Percentiles rank a stretch among this genome's conserved stretches.
Conservation (phyloP, 92 coral and sea anemone species). For the Zoanthus gigantus region DNA sequence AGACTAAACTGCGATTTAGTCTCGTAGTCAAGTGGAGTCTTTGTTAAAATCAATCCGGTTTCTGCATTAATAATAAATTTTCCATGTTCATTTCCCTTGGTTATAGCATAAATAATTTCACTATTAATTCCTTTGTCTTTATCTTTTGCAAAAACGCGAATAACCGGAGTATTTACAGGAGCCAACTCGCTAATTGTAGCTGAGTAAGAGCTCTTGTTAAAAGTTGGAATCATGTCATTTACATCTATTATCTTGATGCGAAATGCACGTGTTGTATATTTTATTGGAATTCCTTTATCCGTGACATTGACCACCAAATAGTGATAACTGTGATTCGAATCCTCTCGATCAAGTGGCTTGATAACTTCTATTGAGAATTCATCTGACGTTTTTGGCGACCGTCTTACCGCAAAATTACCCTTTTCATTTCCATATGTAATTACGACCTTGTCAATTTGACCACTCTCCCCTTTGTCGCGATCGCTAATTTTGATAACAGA, state of each 20-base stretch:
- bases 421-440: conserved; percentile 80
- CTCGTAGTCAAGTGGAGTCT: conserved; percentile 75
- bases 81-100: conserved; percentile 66
- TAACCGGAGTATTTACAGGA: conserved; percentile 81
- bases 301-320: conserved; percentile 56
- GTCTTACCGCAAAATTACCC: conserved; percentile 71
- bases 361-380: conserved; percentile 68
- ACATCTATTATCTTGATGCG: conserved; percentile 66
- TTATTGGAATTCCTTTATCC: conserved; percentile 87
- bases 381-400: conserved; percentile 57
- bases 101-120: conserved; percentile 66
- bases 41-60: conserved; percentile 82
- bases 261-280: conserved; percentile 67
- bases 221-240: conserved; percentile 70
- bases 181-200: conserved; percentile 85
- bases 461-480: conserved; percentile 79
- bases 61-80: conserved; percentile 74
- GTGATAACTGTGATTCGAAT: conserved; percentile 57
- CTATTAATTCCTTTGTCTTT: conserved; percentile 68
- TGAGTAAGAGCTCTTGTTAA: conserved; percentile 67
- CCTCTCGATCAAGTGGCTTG: conserved; percentile 80
- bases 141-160: conserved; percentile 76
- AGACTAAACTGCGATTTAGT: conserved; percentile 70
- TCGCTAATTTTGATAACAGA: conserved; percentile 79
- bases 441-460: conserved; percentile 83